Evolutionary conservation across 2,113 vertebrate species (phyloP), one percentile per base, ranked within the genome.

Genomic region (Nibea albiflora): DNA sequence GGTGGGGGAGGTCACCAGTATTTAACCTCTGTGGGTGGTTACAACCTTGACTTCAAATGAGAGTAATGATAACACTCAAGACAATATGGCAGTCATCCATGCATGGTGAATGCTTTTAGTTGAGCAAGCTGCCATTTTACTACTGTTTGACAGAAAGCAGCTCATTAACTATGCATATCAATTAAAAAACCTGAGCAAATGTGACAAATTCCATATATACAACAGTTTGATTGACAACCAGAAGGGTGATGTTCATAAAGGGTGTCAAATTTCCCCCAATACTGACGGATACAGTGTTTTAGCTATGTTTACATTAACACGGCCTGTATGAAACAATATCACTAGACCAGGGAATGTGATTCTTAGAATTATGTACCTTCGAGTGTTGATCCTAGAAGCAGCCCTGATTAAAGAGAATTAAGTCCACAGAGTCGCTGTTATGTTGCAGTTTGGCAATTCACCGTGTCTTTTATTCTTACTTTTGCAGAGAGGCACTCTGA

Each of bases 111-210:
- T 58, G 28, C 73, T 76, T 75, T 86, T 81, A 80, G 72, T 77
- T 85, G 76, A 76, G 84, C 85, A 89, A 86, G 80, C 87, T 89
- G 89, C 50, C 75, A 75, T 78, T 75, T 75, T 44, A 65, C 50
- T 79, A 73, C 75, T 62, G 68, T 71, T 60, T 88, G 78, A 80
- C 76, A 81, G 66, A 83, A 83, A 86, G 75, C 69, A 73, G 84
- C 84, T 85, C 85, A 88, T 89, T 88, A 88, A 86, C 81, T 76
- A 79, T 86, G 84, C 88, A 85, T 76, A 76, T 88, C 87, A 89
- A 91, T 88, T 83, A 85, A 80, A 78, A 84, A 71, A 71, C 49
- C 60, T 65, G 46, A 84, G 72, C 35, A 81, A 70, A 86, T 47
- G 46, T 31, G 60, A 85, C 62, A 9, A 35, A 77, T 66, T 24